These are phyloP conservation scores for Toxonevra muliebris DNA, from an alignment of 2,888 invertebrate species.

Conservation along the genomic window DNA sequence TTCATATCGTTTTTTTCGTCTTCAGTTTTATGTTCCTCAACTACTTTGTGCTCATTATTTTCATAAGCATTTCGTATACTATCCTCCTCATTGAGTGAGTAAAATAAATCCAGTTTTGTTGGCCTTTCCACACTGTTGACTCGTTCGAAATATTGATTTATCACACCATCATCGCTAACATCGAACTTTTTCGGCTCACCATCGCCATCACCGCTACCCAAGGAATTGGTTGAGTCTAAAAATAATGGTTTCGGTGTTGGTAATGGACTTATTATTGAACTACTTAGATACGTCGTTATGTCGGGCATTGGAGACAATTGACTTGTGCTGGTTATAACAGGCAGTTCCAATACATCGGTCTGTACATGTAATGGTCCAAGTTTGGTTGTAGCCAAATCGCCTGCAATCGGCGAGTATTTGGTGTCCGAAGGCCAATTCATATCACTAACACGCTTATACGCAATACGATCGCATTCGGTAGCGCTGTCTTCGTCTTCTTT, in stretches of 20 bases:
- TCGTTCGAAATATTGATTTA: constrained; percentile 64
- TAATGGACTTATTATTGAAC: constrained; percentile 50
- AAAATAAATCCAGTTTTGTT: constrained; percentile 56
- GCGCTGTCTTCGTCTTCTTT: constrained; percentile 52
- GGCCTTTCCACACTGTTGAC: constrained; percentile 62
- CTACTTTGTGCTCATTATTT: neutral
- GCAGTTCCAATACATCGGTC: constrained; percentile 33
- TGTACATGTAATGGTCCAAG: constrained; percentile 41
- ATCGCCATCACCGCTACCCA: constrained; percentile 34
- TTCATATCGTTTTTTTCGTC: neutral
- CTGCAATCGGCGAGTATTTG: constrained; percentile 41
- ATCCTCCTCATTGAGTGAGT: constrained; percentile 56
- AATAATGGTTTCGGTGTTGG: constrained; percentile 44
- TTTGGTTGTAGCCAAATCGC: constrained; percentile 40
- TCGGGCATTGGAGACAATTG: constrained; percentile 55
- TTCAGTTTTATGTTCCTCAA: neutral
- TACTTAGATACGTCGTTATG: constrained; percentile 44
- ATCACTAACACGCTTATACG: constrained; percentile 41
- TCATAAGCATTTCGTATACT: constrained; percentile 44
- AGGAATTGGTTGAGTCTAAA: constrained; percentile 48
- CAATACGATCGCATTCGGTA: constrained; percentile 53
- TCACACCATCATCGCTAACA: constrained; percentile 62
- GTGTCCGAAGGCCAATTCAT: constrained; percentile 43
- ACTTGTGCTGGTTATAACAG: constrained; percentile 51
- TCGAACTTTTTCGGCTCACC: constrained; percentile 47